Percentiles rank a stretch among this genome's conserved stretches.
phyloP scores from a whole-genome alignment of 2,888 invertebrate species.

The Colletes collaris region DNA sequence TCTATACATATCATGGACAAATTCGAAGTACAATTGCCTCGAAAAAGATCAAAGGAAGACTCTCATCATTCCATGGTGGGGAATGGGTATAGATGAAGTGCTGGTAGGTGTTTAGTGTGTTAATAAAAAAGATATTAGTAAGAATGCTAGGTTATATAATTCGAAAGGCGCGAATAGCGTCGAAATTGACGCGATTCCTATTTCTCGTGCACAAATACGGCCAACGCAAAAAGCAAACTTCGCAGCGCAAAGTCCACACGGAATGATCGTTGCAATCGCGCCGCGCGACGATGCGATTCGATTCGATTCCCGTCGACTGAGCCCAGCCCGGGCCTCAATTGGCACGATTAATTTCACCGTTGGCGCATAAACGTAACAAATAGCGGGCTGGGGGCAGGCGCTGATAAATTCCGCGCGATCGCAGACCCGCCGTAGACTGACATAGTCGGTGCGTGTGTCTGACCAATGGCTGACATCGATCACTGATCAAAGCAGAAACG shows the following conservation, averaged over 20 bases:
- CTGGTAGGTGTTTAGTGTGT: too few species aligned
- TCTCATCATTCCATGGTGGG: too few species aligned
- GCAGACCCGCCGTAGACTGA: slow-evolving; percentile 1
- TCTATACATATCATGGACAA: too few species aligned
- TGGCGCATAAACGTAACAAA: slow-evolving; percentile 42
- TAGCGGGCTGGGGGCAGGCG: background rate
- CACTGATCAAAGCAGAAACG: slow-evolving; percentile 29
- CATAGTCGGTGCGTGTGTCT: slow-evolving; percentile 4
- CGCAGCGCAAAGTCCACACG: slow-evolving; percentile 16
- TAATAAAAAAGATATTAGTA: too few species aligned
- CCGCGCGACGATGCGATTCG: slow-evolving; percentile 6
- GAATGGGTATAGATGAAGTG: too few species aligned
- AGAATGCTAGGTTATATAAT: too few species aligned
- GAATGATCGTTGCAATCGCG: slow-evolving; percentile 36
- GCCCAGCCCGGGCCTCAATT: slow-evolving; percentile 11
- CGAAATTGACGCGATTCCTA: slow-evolving; percentile 9
- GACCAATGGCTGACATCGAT: slow-evolving; percentile 49
- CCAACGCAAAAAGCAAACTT: slow-evolving; percentile 14
- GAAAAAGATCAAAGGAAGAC: too few species aligned
- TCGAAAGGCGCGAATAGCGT: background rate
- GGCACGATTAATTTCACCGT: slow-evolving; percentile 24
- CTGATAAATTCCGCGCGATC: slow-evolving; percentile 23
- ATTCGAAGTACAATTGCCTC: too few species aligned
- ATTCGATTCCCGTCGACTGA: slow-evolving; percentile 8
- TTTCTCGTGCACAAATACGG: slow-evolving; percentile 16